Conservation (phyloP, 2,888 invertebrate species). For the Steinernema carpocapsae region DNA sequence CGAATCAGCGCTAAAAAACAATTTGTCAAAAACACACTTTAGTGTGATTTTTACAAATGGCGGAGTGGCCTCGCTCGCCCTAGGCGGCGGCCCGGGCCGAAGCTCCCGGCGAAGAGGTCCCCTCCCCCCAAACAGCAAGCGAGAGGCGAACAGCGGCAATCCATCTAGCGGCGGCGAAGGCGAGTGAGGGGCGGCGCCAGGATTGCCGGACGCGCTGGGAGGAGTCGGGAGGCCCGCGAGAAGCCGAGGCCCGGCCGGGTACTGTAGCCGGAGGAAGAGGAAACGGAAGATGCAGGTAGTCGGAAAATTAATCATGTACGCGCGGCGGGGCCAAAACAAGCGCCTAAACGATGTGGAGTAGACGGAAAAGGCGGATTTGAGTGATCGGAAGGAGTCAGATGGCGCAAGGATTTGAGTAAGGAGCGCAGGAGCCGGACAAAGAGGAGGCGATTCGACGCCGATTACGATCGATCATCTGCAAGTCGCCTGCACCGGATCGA, state of each 20-base stretch:
- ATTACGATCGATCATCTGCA: conserved; percentile 3
- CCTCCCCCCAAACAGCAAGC: background rate
- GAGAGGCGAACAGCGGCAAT: background rate
- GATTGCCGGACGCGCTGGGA: background rate
- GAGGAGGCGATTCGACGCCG: background rate
- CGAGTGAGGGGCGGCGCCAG: background rate
- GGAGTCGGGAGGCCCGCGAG: background rate
- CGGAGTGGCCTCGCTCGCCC: background rate
- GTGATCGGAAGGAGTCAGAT: background rate
- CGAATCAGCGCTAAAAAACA: background rate
- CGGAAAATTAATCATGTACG: background rate
- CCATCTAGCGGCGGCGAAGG: background rate
- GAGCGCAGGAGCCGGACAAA: background rate
- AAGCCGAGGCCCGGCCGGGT: background rate
- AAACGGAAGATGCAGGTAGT: background rate
- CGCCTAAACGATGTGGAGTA: background rate
- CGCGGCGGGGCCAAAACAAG: background rate
- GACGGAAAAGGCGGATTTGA: conserved; percentile 1
- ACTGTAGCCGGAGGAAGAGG: background rate
- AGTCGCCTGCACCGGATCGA: background rate
- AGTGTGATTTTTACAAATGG: conserved; percentile 31
- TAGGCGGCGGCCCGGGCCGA: conserved; percentile 3
- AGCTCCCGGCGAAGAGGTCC: background rate
- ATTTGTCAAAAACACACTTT: conserved; percentile 29
- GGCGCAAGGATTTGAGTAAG: background rate